Evolutionary conservation across 2,797 vertebrate genomes (phyloP), one percentile per base, ranked within the genome.

Genomic region (Premnoplex brunnescens): DNA sequence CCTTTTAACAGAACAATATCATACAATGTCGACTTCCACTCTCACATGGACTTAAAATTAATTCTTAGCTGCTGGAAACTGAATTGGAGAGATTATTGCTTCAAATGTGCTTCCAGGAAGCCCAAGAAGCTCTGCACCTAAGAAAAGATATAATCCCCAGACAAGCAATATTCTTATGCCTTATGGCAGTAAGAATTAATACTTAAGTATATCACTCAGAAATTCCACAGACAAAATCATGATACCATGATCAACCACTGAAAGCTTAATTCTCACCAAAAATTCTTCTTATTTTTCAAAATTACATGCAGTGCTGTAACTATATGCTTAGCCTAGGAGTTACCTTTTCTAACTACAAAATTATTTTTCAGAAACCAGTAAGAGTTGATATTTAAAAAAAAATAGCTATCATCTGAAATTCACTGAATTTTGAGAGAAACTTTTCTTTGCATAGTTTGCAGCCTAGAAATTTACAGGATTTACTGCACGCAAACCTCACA

Each of bases 1-100:
- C 98, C 99, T 99, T 96, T 67, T 52, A 91, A 96, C 22, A 94
- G 91, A 96, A 88, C 46, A 85, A 59, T 24, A 54, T 34, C 72
- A 81, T 17, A 87, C 0, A 80, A 82, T 20, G 5, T 43, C 46
- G 34, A 13, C 22, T 80, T 72, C 52, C 24, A 64, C 36, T 83
- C 84, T 84, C 30, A 77, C 3, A 8, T 10, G 7, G 21, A 81
- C 39, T 74, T 79, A 55, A 88, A 89, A 91, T 66, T 52, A 55
- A 83, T 74, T 91, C 41, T 66, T 58, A 64, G 48, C 18, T 77
- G 39, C 28, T 79, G 27, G 43, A 84, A 79, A 62, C 21, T 56
- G 48, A 43, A 64, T 22, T 6, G 4, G 66, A 92, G 27, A 48
- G 22, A 84, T 48, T 32, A 84, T 46, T 54, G 54, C 11, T 95